phyloP scores from a whole-genome alignment of 1,140 invertebrate genomes.

The Linepithema humile region DNA sequence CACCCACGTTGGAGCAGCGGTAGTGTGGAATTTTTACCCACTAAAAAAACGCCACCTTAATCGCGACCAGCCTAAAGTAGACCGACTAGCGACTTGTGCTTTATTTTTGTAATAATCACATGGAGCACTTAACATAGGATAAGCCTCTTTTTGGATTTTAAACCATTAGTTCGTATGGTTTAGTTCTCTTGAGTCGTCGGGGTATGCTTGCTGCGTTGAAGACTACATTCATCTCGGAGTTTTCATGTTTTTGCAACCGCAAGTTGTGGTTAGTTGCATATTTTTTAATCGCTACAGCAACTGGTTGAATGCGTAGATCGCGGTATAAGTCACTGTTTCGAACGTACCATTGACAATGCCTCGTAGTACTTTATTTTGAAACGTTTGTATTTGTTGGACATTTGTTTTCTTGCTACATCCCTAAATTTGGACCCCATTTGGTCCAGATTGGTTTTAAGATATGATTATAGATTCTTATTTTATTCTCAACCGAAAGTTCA shows the following conservation, averaged over 20 bases:
- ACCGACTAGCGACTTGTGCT: neutral
- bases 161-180: neutral
- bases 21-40: neutral
- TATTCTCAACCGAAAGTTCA: conserved; percentile 59
- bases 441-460: conserved; percentile 75
- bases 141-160: neutral
- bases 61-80: neutral
- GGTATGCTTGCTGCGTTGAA: neutral
- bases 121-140: neutral
- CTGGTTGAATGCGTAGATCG: neutral
- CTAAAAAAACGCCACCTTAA: neutral
- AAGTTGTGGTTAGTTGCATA: neutral
- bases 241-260: neutral
- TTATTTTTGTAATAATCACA: neutral
- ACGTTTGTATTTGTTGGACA: conserved; percentile 69
- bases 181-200: neutral
- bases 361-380: conserved; percentile 66
- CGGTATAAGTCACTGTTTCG: conserved; percentile 1
- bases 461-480: conserved; percentile 72
- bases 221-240: neutral
- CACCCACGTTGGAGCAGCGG: neutral
- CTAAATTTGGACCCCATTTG: conserved; percentile 75
- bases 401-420: conserved; percentile 70
- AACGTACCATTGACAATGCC: conserved; percentile 63
- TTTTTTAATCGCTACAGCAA: neutral